Base-by-base conservation (phyloP, 2,797 vertebrate species). In the Melanotaenia boesemani region DNA sequence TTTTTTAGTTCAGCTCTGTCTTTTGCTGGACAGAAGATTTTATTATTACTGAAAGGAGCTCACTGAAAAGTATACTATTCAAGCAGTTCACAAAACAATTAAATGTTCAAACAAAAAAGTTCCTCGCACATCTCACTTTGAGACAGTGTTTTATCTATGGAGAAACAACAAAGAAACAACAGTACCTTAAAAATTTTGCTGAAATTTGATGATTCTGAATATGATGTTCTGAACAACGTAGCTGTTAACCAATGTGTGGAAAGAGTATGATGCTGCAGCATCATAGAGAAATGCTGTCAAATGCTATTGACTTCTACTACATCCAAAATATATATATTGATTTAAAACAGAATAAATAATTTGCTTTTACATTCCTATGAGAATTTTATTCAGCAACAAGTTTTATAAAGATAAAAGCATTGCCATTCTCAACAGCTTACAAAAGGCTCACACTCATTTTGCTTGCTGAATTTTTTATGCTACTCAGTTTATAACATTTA, bases 241-340 rank as follows among this genome's bases (percentile, higher is more conserved):
- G 26, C 69, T 80, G 76, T 83, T 81, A 76, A 71, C 68, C 62
- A 66, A 57, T 34, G 63, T 20, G 44, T 54, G 59, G 68, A 63
- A 30, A 50, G 56, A 58, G 62, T 67, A 50, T 44, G 74, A 26
- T 70, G 70, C 78, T 76, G 69, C 83, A 82, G 26, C 73, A 79
- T 74, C 78, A 79, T 52, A 55, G 37, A 72, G 73, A 77, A 88
- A 85, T 84, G 80, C 79, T 50, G 8, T 50, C 68, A 87, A 84
- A 85, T 44, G 59, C 60, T 60, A 84, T 85, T 81, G 74, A 55
- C 67, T 65, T 61, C 60, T 63, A 41, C 67, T 63, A 63, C 77
- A 84, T 86, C 66, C 63, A 63, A 82, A 79, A 79, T 79, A 72
- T 70, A 65, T 55, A 72, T 65, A 37, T 77, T 68, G 76, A 86